Evolutionary conservation across 2,888 invertebrate species (phyloP), one percentile per base, ranked within the genome.

Genomic region (Pterobdella sp.): DNA sequence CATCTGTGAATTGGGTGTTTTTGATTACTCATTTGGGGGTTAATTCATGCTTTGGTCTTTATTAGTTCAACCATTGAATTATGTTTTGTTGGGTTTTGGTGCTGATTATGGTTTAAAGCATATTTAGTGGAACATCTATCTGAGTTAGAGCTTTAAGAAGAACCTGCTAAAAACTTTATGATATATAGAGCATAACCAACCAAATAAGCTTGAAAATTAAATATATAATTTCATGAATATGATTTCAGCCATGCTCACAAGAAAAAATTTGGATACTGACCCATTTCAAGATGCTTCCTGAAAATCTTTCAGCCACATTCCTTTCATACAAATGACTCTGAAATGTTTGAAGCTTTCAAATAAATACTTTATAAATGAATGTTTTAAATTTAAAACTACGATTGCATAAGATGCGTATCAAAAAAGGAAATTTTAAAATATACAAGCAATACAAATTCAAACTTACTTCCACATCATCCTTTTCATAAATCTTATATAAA

Each of bases 261-360:
- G n/a, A n/a, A n/a, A n/a, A n/a, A n/a, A n/a, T n/a, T n/a, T n/a
- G n/a, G n/a, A n/a, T n/a, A n/a, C 79, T 78, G 18, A 81, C 81
- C 76, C 79, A 79, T 75, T 79, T 79, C 32, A 81, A 77, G 49
- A 81, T 77, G 65, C 76, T 79, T 72, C 80, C 79, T 2, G 79
- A 77, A 35, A 77, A 76, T n/a, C 79, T 76, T 74, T 81, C 81
- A 37, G 80, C 34, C 10, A 78, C 65, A 67, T 80, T 80, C 34
- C 79, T 77, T 35, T 76, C 76, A 77, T 81, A 81, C 18, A 78
- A 77, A 52, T 76, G 74, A 35, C 79, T 80, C 81, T 79, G 60
- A n/a, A n/a, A 56, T 4, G 42, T 42, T 42, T 42, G 7, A 42
- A 18, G 42, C 42, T 42, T 14, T 42, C 10, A 42, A 14, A 18